Percentiles rank a stretch among this genome's conserved stretches.
Conservation (phyloP, 2,888 invertebrate genomes). For the Drosophila hamatofila region DNA sequence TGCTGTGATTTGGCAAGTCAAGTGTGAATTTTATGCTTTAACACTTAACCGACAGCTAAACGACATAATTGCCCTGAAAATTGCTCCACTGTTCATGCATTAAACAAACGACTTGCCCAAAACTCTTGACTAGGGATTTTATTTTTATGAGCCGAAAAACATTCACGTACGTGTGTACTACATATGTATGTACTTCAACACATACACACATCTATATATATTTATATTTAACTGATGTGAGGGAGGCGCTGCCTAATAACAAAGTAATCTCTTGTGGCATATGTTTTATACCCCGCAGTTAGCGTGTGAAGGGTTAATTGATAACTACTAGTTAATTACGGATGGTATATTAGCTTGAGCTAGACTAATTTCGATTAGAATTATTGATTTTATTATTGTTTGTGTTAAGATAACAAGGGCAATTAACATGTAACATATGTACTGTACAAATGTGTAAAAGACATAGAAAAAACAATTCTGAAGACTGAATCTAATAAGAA, state of each 20-base stretch:
- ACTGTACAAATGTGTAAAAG: too few species aligned
- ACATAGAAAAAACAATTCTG: too few species aligned
- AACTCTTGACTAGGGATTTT: constrained; percentile 10
- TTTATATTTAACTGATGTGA: constrained; percentile 18
- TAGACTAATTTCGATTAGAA: not conserved
- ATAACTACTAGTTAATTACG: not conserved
- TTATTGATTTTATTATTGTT: not conserved
- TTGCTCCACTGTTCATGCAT: constrained; percentile 41
- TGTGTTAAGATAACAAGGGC: not conserved
- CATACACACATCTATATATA: not conserved
- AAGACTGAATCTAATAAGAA: too few species aligned
- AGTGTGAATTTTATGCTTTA: constrained; percentile 53
- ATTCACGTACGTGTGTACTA: constrained; percentile 2
- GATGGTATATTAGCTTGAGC: not conserved
- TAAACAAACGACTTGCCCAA: constrained; percentile 26
- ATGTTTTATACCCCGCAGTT: constrained; percentile 21
- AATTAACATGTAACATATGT: not conserved
- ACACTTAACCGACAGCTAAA: constrained; percentile 57
- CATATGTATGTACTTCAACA: not conserved
- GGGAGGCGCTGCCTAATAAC: constrained; percentile 11
- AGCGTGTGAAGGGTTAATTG: not conserved
- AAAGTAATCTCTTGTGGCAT: constrained; percentile 34
- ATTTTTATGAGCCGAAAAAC: constrained; percentile 32
- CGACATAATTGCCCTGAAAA: constrained; percentile 62
- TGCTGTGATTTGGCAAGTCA: constrained; percentile 43